Evolutionary conservation across 1,140 invertebrate species (phyloP), one percentile per base, ranked within the genome.

Genomic region (Zaprionus nigranus): DNA sequence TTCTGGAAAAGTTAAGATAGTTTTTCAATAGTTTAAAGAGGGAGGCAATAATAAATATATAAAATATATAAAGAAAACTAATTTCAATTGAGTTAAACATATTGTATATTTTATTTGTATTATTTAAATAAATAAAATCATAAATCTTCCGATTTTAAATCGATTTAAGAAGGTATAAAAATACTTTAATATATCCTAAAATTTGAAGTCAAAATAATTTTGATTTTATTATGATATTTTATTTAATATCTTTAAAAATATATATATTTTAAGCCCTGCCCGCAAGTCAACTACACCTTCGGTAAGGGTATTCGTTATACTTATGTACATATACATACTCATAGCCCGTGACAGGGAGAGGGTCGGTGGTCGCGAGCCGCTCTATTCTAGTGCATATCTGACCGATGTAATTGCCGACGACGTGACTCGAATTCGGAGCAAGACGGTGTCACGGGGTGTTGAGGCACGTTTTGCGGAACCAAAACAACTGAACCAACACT

Each of bases 371-470:
- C 38, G 38, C 7, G 30, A 34, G 30, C 30, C 30, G 66, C 64
- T 79, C 72, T 62, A 76, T 85, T 85, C 69, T 65, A 46, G 46
- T 64, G 80, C 63, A 72, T 80, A 74, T 65, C 66, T 51, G 62
- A 46, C 22, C 58, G 38, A 46, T 76, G 60, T 71, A 60, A 76
- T 74, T 78, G 64, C 60, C 46, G 66, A 54, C 72, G 38, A 90
- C 84, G 84, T 88, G 84, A 79, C 85, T 73, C 56, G 84, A 65
- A 88, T 87, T 72, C 72, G 57, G 53, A 40, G 53, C 49, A 26
- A 34, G 34, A 53, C 11, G 65, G 49, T 49, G 61, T 24, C 38
- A 46, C 38, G 54, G 17, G 61, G 73, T 71, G 54, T 71, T 49
- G 46, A 60, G 60, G 58, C 74, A 76, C 74, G 61, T 72, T 64